Evolutionary conservation across 2,797 vertebrate genomes (phyloP).

Genomic region (Periophthalmus magnuspinnatus): DNA sequence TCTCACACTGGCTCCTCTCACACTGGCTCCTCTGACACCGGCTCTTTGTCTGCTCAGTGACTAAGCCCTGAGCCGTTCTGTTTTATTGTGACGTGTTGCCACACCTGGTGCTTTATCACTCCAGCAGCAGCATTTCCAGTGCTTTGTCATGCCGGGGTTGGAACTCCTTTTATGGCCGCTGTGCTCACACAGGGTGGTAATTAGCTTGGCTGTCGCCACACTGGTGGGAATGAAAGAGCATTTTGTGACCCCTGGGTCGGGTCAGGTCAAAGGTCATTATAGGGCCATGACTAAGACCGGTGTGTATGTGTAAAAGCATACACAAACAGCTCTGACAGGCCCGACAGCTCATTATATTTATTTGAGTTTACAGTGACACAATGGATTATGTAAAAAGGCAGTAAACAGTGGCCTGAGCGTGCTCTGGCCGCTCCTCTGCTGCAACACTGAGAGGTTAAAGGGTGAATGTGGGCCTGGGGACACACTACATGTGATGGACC

Average conservation of each 20-base stretch:
- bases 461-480: conserved; percentile 64
- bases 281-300: conserved; percentile 48
- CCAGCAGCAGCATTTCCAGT: conserved; percentile 37
- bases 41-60: neutral
- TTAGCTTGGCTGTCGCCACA: conserved; percentile 68
- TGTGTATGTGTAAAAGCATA: conserved; percentile 22
- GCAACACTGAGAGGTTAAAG: conserved; percentile 67
- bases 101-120: conserved; percentile 31
- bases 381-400: conserved; percentile 61
- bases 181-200: conserved; percentile 64
- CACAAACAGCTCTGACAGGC: conserved; percentile 11
- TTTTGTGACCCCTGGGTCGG: conserved; percentile 58
- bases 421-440: conserved; percentile 52
- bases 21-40: neutral
- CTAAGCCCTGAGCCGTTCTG: neutral
- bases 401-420: conserved; percentile 48
- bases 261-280: conserved; percentile 62
- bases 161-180: conserved; percentile 63
- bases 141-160: conserved; percentile 64
- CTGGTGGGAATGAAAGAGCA: conserved; percentile 66
- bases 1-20: too few relatives aligned
- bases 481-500: conserved; percentile 43
- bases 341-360: conserved; percentile 44
- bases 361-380: conserved; percentile 52
- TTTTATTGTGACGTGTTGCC: conserved; percentile 7